These are phyloP conservation scores for Hirtodrosophila histrioides DNA, from an alignment of 2,888 invertebrate species.

Conservation along the genomic window DNA sequence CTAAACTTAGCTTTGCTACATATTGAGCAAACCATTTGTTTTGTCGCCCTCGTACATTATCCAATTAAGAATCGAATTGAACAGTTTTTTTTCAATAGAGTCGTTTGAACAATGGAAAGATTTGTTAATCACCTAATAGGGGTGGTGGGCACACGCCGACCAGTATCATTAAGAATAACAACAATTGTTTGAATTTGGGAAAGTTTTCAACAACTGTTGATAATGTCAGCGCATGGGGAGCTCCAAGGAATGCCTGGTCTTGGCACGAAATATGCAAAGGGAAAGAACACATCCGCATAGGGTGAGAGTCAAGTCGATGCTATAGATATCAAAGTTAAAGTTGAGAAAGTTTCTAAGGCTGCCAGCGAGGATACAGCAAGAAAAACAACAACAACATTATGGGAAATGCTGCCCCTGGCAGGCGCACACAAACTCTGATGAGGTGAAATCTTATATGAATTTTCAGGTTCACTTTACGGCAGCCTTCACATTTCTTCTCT, in stretches of 20 bases:
- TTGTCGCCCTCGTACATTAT: conserved; percentile 18
- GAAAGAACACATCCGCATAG: neutral
- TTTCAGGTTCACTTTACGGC: conserved; percentile 31
- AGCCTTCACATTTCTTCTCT: conserved; percentile 17
- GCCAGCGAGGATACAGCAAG: conserved; percentile 24
- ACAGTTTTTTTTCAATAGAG: conserved; percentile 11
- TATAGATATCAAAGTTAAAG: conserved; percentile 40
- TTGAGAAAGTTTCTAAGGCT: conserved; percentile 52
- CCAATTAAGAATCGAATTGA: conserved; percentile 21
- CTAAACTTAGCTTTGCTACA: too few species aligned
- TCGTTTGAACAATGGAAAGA: conserved; percentile 8
- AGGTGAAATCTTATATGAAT: conserved; percentile 51
- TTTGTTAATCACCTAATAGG: conserved; percentile 23
- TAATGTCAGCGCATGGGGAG: conserved; percentile 14
- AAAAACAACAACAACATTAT: conserved; percentile 7
- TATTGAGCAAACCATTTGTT: neutral
- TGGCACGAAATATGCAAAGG: conserved; percentile 37
- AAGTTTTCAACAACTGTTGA: conserved; percentile 29
- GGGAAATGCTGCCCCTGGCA: conserved; percentile 1
- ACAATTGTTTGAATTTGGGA: conserved; percentile 15
- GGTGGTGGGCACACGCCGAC: conserved; percentile 2
- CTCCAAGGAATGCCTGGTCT: conserved; percentile 11
- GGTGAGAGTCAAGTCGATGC: conserved; percentile 4
- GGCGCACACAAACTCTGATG: conserved; percentile 31
- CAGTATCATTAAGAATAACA: conserved; percentile 10